phyloP scores from a whole-genome alignment of 2,797 vertebrate species.

The Rhynchotus rufescens region DNA sequence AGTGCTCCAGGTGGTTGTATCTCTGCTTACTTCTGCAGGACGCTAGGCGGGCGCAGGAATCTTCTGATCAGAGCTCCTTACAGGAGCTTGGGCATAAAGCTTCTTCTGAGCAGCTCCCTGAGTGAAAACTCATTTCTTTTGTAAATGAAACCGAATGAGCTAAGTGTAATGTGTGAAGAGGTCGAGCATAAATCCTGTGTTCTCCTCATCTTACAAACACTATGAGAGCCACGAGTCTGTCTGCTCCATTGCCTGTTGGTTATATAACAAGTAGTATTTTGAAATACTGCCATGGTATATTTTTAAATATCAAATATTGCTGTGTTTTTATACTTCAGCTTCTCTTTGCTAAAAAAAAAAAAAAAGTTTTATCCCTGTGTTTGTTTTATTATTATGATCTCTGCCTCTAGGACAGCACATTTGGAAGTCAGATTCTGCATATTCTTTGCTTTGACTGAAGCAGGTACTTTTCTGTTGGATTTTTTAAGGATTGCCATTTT shows the following conservation, averaged over 20 bases:
- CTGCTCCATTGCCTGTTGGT: neutral
- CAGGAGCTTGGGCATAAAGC: neutral
- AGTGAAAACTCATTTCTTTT: neutral
- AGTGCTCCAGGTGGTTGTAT: neutral
- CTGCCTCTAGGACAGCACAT: conserved; percentile 1
- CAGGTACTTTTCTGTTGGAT: conserved; percentile 12
- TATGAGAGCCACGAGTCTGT: neutral
- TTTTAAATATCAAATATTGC: conserved; percentile 69
- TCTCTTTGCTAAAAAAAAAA: conserved; percentile 4
- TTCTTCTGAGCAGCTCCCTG: neutral
- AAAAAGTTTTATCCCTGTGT: conserved; percentile 16
- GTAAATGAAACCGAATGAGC: conserved; percentile 3
- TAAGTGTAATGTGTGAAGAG: conserved; percentile 29
- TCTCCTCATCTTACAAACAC: neutral
- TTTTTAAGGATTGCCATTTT: neutral
- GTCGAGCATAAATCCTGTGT: conserved; percentile 27
- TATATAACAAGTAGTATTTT: conserved; percentile 48
- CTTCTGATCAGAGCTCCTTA: neutral
- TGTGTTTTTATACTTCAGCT: conserved; percentile 63
- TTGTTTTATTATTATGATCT: conserved; percentile 38
- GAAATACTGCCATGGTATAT: conserved; percentile 50
- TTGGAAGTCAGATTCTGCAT: neutral
- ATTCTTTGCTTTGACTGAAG: neutral
- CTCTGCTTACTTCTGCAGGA: neutral
- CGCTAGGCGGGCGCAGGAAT: neutral